phyloP scores from a whole-genome alignment of 2,797 vertebrate species.

The Rhynchonycteris naso region DNA sequence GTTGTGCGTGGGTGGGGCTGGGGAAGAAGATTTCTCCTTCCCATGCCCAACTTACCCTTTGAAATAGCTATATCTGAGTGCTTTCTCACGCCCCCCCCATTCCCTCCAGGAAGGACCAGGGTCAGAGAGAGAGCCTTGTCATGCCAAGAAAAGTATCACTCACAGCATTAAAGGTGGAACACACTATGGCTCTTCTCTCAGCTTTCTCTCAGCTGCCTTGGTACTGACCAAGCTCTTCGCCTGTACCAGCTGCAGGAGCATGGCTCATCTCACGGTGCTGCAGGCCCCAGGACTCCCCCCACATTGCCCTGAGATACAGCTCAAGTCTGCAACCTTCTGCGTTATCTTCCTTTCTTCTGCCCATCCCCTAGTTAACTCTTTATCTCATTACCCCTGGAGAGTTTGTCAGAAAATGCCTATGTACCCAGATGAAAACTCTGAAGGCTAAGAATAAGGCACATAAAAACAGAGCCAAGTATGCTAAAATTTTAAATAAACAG shows the following conservation, averaged over 20 bases:
- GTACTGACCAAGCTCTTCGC: not conserved
- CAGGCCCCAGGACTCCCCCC: not conserved
- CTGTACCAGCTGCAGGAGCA: not conserved
- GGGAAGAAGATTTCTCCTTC: not conserved
- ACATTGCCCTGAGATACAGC: not conserved
- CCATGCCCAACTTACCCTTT: too few relatives aligned
- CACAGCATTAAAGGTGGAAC: not conserved
- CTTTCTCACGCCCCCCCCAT: too few relatives aligned
- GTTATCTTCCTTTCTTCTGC: not conserved
- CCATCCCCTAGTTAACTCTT: not conserved
- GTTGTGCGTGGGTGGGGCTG: not conserved
- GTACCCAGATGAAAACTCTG: not conserved
- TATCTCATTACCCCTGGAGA: not conserved
- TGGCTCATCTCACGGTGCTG: accelerated
- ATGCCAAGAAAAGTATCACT: not conserved
- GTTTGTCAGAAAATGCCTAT: not conserved
- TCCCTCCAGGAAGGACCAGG: not conserved
- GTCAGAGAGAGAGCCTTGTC: not conserved
- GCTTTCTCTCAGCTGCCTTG: not conserved
- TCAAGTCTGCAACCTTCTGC: not conserved
- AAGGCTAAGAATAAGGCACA: not conserved
- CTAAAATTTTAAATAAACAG: not conserved
- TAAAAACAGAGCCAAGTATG: not conserved
- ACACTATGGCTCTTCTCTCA: accelerated
- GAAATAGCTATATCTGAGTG: not conserved